Evolutionary conservation across 2,888 invertebrate species (phyloP), one percentile per base, ranked within the genome.

Genomic region (Cheilosia urbana): DNA sequence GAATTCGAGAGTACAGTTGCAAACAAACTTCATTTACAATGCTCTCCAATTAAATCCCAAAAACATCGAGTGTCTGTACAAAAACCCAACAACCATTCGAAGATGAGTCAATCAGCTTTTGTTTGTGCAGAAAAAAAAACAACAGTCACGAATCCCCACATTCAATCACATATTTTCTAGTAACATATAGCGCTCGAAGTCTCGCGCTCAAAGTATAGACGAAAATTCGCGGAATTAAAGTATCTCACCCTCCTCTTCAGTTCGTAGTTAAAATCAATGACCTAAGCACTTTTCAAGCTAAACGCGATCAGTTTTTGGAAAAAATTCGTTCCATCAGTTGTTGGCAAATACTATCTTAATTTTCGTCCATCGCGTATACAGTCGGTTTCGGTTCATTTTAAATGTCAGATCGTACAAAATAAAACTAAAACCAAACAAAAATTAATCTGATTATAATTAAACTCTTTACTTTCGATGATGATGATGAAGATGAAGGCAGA

Each of bases 181-280:
- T 1, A 45, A 6, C 17, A 47, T 4, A 47, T 9, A n/a, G 0
- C 1, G 13, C 37, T 37, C 13, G 1, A 37, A 37, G 13, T 13
- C 3, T 0, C 34, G 9, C 30, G 21, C 11, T 7, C 19, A 19
- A 11, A 47, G 9, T 27, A 27, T 17, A 19, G 0, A 42, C 47
- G 37, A 47, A 47, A 65, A 51, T 51, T 76, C 51, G 76, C 76
- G 11, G 21, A 66, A 40, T 34, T 53, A 42, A 76, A 68, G 51
- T 76, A 58, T 76, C 68, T 68, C 58, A 75, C 65, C 55, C 75
- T 60, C 45, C 75, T 68, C 68, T 42, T 34, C 57, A 21, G 40
- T 17, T 65, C 19, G 42, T 58, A 60, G 60, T 68, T 76, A 60
- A 68, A 76, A 60, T 76, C 66, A 76, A 68, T 76, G 76, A 76